Conservation (phyloP, 2,888 invertebrate species). For the Leptinotarsa juncta region DNA sequence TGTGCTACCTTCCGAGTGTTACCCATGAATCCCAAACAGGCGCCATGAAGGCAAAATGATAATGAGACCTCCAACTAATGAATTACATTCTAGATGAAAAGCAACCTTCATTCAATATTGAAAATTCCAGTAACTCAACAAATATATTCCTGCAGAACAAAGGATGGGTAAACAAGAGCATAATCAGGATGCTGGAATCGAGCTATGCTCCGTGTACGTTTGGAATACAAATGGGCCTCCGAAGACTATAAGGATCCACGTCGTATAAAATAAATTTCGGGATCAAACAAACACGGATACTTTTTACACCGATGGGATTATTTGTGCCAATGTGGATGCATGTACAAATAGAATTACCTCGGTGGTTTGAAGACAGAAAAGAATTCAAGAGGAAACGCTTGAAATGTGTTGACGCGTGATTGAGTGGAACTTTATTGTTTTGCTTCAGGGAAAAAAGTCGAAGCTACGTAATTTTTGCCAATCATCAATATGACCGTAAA, state of each 20-base stretch:
- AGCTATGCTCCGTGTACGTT: background rate
- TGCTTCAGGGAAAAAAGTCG: no score
- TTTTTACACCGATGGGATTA: background rate
- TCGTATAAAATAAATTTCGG: constrained; percentile 14
- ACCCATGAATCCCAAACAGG: background rate
- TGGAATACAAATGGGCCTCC: constrained; percentile 17
- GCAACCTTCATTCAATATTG: constrained; percentile 7
- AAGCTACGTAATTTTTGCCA: no score
- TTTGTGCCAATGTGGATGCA: background rate
- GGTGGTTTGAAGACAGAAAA: background rate
- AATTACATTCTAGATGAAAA: background rate
- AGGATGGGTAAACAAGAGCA: constrained; percentile 12
- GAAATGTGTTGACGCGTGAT: no score
- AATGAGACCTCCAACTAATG: background rate
- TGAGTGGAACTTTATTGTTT: no score
- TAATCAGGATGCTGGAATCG: constrained; percentile 16
- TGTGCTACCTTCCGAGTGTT: background rate
- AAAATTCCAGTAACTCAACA: background rate
- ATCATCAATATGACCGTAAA: no score
- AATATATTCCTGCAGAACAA: background rate
- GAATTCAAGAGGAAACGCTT: background rate
- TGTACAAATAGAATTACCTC: background rate
- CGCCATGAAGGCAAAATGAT: background rate
- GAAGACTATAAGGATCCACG: background rate
- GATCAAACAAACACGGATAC: constrained; percentile 9